Evolutionary conservation across 2,113 vertebrate species (phyloP).

Genomic region (Accipiter virgatus): DNA sequence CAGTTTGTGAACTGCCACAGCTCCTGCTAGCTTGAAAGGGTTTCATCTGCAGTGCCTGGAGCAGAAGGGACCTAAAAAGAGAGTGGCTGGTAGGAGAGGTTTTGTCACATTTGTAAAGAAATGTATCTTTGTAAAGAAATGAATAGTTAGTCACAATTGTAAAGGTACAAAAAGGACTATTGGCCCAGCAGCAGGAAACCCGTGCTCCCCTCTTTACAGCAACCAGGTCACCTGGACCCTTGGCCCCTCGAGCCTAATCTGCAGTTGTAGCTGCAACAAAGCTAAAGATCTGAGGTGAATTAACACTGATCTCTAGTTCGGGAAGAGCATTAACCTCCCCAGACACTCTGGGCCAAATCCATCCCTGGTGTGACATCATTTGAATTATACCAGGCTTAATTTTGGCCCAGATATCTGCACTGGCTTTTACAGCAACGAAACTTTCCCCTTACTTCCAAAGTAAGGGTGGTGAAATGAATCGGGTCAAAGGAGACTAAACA

Average conservation of each 20-base stretch:
- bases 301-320: background rate
- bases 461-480: background rate
- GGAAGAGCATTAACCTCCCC: background rate
- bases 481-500: constrained; percentile 20
- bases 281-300: background rate
- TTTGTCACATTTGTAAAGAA: background rate
- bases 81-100: background rate
- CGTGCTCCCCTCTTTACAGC: background rate
- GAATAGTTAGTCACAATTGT: background rate
- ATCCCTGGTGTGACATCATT: background rate
- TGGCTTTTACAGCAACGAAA: background rate
- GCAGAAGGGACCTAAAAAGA: background rate
- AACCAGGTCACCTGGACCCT: background rate
- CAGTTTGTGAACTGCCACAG: background rate
- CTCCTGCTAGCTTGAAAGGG: background rate
- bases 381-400: background rate
- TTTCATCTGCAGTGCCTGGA: background rate
- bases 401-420: background rate
- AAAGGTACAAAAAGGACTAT: background rate
- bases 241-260: background rate
- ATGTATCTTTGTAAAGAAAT: background rate
- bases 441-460: background rate
- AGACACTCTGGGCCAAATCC: background rate
- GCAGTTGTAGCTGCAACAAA: background rate
- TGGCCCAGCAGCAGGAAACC: background rate